Base-by-base conservation (phyloP, 2,797 vertebrate species). In the Smutsia gigantea region DNA sequence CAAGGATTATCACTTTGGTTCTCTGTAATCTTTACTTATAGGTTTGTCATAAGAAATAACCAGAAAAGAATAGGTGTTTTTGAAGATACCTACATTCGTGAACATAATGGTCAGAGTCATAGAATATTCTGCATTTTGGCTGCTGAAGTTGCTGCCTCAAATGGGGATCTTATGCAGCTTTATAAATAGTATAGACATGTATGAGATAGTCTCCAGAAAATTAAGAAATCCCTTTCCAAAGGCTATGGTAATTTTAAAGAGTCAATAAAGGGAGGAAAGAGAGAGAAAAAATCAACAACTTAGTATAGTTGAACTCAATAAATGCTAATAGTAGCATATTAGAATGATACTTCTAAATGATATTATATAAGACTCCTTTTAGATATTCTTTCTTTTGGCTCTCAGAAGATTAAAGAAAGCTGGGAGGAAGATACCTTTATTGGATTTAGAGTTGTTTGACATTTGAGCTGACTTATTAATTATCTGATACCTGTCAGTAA, bases 131-230 rank as follows among this genome's bases (percentile, higher is more conserved):
- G 17, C 4, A n/a, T 1, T 46, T 11, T 51, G 39, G 49, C 7
- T 21, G 29, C 8, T 57, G 49, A n/a, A 72, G 61, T 61, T 29
- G 11, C 49, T 77, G 55, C 34, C 39, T 49, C 34, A 87, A 2
- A 21, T n/a, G 34, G 59, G 18, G 71, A 51, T 75, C 63, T 77
- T 57, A 34, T 27, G 79, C 83, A 87, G 75, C 5, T 57, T 85
- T 42, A 23, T 4, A 87, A 72, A 93, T 3, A 49, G 25, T 42
- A 18, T 11, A n/a, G 25, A 34, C 21, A 46, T 53, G 31, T 79
- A 66, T 83, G 51, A 91, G 66, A 66, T 59, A 49, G 25, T 61
- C 51, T 68, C 79, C n/a, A 93, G 68, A 95, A 75, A 93, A 81
- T 37, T 66, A 91, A 71, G 66, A 75, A 72, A 27, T 75, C 21